Evolutionary conservation across 1,140 invertebrate genomes (phyloP).

Genomic region (Drosophila oshimai): DNA sequence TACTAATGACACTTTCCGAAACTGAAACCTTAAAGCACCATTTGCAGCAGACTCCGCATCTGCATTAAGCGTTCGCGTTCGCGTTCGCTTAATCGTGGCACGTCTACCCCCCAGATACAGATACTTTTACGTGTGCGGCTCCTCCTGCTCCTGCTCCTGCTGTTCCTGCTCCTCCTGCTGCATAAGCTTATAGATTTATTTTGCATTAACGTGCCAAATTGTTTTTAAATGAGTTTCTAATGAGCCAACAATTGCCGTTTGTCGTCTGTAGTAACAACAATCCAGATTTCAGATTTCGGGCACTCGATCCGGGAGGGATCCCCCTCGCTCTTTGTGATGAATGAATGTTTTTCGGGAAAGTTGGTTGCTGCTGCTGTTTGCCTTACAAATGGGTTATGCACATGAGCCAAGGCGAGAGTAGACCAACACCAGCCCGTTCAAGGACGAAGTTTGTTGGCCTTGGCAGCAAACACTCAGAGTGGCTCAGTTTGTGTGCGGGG

Average conservation of each 20-base stretch:
- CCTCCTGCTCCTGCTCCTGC: slow-evolving; percentile 1
- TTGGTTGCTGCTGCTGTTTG: slow-evolving; percentile 25
- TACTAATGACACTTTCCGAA: slow-evolving; percentile 68
- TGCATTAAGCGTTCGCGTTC: slow-evolving; percentile 50
- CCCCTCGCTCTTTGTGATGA: slow-evolving; percentile 23
- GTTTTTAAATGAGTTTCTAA: slow-evolving; percentile 82
- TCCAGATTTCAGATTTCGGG: slow-evolving; percentile 35
- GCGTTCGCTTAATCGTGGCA: slow-evolving; percentile 22
- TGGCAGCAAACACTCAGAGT: slow-evolving; percentile 38
- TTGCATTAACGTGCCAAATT: slow-evolving; percentile 81
- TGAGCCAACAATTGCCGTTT: slow-evolving; percentile 74
- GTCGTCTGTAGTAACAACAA: slow-evolving; percentile 42
- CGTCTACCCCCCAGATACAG: not conserved
- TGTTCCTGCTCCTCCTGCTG: slow-evolving; percentile 32
- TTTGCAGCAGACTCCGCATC: slow-evolving; percentile 68
- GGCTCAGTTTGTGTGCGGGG: slow-evolving; percentile 2
- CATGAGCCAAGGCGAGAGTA: slow-evolving; percentile 19
- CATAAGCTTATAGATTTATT: slow-evolving; percentile 81
- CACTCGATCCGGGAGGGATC: slow-evolving; percentile 27
- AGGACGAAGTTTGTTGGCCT: slow-evolving; percentile 73
- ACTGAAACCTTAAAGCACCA: slow-evolving; percentile 56
- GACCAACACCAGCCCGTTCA: slow-evolving; percentile 33
- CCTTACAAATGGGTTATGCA: slow-evolving; percentile 56
- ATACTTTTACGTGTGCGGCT: slow-evolving; percentile 18
- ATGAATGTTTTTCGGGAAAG: slow-evolving; percentile 61